phyloP scores from a whole-genome alignment of 2,888 invertebrate species.

The Stomorhina lunata region DNA sequence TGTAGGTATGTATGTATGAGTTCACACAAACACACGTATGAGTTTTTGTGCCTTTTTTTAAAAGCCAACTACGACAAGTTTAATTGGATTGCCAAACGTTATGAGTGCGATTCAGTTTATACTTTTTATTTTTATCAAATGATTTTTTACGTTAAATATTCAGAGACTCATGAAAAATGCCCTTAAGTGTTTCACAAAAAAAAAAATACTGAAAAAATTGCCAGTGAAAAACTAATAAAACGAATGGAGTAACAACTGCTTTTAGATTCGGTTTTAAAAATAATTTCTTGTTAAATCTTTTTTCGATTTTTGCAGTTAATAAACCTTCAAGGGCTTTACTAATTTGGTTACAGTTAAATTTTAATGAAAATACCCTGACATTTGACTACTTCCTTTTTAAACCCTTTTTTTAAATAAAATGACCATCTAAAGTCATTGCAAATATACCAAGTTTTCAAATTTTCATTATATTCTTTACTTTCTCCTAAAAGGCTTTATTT shows the following conservation, averaged over 20 bases:
- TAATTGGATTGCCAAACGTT: slow-evolving; percentile 74
- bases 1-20: background rate
- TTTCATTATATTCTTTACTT: too few species aligned
- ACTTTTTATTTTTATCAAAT: slow-evolving; percentile 1
- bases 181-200: slow-evolving; percentile 54
- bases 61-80: slow-evolving; percentile 75
- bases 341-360: slow-evolving; percentile 27
- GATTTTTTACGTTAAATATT: slow-evolving; percentile 15
- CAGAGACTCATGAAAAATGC: slow-evolving; percentile 39
- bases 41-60: slow-evolving; percentile 54
- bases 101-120: slow-evolving; percentile 36
- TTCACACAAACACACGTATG: background rate
- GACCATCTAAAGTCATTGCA: too few species aligned
- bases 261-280: slow-evolving; percentile 30
- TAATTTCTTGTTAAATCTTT: background rate
- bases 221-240: slow-evolving; percentile 39
- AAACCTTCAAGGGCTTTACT: slow-evolving; percentile 31
- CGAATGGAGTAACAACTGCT: background rate
- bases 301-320: slow-evolving; percentile 42
- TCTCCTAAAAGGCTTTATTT: too few species aligned
- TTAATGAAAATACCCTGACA: slow-evolving; percentile 6
- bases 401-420: too few species aligned
- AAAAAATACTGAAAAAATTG: slow-evolving; percentile 19
- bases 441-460: too few species aligned
- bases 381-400: too few species aligned